Evolutionary conservation across 2,888 invertebrate genomes (phyloP), one percentile per base, ranked within the genome.

Genomic region (Blera fallax): DNA sequence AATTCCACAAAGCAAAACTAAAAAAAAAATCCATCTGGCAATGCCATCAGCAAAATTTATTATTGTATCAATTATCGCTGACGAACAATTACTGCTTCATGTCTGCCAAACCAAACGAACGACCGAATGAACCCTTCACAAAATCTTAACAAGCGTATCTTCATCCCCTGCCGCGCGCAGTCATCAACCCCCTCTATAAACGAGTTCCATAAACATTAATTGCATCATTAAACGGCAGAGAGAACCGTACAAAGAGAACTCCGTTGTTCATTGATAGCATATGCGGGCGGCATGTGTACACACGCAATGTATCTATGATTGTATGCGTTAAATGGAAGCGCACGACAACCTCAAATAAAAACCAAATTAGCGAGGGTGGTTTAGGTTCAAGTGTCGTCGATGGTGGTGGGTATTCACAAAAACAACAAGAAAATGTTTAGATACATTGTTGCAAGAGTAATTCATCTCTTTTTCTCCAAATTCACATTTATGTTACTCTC

Each of bases 201-300:
- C 77, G 65, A 52, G 37, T 62, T 80, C 73, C 48, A 80, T 69
- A 64, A 84, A 74, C 80, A 84, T 84, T 84, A 84, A 84, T 84
- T 84, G 79, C 84, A 84, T 74, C 84, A 80, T 84, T 84, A 84
- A 84, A 80, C 62, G 73, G 43, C 64, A 64, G 50, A 80, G 69
- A 73, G 79, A 60, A 72, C n/a, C 37, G 29, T 52, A 69, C 50
- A 62, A 58, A 58, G 16, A 65, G 14, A 11, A 5, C 48, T 60
- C 29, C 73, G 29, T 62, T 43, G 40, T 43, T 21, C n/a, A 34
- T 24, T 8, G 37, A 11, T 37, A 18, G 34, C 67, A 52, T 52
- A 79, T 79, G 72, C 64, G 70, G 56, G 72, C 48, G 56, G 24
- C 24, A 27, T 24, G 62, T 29, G 34, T 1, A 48, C 43, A 70